Conservation (phyloP, 2,888 invertebrate genomes). For the Phrixothrix hirtus region DNA sequence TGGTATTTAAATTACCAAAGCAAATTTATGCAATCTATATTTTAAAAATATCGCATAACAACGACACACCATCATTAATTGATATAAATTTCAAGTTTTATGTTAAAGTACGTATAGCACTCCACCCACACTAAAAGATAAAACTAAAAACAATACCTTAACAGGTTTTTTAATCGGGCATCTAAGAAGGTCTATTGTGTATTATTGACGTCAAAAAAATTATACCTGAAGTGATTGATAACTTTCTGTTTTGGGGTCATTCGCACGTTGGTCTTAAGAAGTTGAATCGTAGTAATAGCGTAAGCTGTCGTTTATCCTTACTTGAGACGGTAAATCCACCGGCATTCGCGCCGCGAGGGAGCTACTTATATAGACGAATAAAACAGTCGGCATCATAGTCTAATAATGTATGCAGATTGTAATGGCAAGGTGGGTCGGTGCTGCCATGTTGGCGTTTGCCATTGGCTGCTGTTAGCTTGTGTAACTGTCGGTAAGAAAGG, state of each 20-base stretch:
- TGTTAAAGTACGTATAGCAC: too few relatives aligned
- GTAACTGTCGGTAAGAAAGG: constrained; percentile 38
- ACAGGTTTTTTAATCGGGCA: neutral
- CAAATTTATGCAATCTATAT: too few relatives aligned
- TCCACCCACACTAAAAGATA: too few relatives aligned
- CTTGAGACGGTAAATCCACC: neutral
- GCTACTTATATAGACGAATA: constrained; percentile 15
- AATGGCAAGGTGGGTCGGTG: constrained; percentile 40
- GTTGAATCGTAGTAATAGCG: neutral
- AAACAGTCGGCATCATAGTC: constrained; percentile 24
- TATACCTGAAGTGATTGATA: neutral
- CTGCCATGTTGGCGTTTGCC: constrained; percentile 44
- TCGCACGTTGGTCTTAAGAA: neutral
- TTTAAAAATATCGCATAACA: too few relatives aligned
- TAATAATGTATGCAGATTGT: constrained; percentile 31
- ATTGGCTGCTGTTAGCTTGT: constrained; percentile 42
- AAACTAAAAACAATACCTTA: neutral
- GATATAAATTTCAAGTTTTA: too few relatives aligned
- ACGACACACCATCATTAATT: too few relatives aligned
- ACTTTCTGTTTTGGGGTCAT: neutral
- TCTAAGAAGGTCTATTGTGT: neutral
- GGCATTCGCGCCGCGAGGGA: neutral
- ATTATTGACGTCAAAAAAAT: neutral
- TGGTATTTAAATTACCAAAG: too few relatives aligned
- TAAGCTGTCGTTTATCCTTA: neutral